Conservation (phyloP, 2,797 vertebrate species). For the Mus minutoides region DNA sequence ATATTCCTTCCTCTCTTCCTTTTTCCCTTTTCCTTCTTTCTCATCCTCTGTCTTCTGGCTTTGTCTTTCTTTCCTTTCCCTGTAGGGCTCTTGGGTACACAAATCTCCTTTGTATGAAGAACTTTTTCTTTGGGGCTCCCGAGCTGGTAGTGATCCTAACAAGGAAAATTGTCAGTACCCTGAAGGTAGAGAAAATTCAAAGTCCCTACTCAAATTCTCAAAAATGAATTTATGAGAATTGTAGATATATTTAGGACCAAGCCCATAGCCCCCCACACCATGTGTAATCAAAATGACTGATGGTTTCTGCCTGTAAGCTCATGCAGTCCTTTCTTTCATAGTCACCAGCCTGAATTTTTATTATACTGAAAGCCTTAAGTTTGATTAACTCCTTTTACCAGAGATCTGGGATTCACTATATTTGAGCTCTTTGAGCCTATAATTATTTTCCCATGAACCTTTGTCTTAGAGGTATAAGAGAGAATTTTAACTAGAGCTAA, state of each 20-base stretch:
- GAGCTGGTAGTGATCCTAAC: neutral
- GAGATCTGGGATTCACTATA: neutral
- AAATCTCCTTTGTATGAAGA: neutral
- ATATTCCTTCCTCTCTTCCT: neutral
- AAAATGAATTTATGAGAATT: neutral
- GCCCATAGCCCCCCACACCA: neutral
- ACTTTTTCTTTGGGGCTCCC: neutral
- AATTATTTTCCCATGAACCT: neutral
- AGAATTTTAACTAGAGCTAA: neutral
- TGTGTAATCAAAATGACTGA: neutral
- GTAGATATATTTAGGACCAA: neutral
- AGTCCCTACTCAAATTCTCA: neutral
- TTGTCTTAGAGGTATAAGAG: neutral
- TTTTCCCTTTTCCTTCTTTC: neutral
- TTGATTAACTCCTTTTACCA: neutral
- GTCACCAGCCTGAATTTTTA: neutral
- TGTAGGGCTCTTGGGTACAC: neutral
- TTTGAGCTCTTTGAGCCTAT: neutral
- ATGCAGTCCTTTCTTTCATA: neutral
- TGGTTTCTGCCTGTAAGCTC: neutral
- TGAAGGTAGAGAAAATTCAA: neutral
- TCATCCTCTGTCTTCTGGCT: neutral
- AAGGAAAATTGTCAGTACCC: neutral
- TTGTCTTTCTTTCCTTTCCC: neutral
- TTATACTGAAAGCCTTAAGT: neutral